These are phyloP conservation scores for Anolis sagrei DNA, from an alignment of 2,113 vertebrate species.

Conservation along the genomic window DNA sequence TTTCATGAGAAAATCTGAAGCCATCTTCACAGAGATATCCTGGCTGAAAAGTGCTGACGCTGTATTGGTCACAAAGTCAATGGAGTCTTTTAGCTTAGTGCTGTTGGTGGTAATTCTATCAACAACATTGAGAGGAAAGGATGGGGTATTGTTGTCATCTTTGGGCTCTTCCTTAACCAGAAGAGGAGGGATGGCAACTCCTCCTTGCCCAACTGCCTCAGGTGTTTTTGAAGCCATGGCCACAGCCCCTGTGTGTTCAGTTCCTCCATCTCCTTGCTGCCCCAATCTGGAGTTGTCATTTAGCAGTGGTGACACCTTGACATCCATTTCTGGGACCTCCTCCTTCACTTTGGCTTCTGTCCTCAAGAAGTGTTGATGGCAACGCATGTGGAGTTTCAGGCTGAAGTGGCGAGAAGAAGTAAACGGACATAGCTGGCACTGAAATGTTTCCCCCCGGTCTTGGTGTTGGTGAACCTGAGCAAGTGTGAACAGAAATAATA, in stretches of 20 bases:
- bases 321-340: slow-evolving; percentile 93
- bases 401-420: slow-evolving; percentile 99
- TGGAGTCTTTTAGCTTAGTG: slow-evolving; percentile 88
- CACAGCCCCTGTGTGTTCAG: slow-evolving; percentile 75
- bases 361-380: slow-evolving; percentile 98
- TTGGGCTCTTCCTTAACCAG: slow-evolving; percentile 95
- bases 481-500: slow-evolving; percentile 50
- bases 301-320: slow-evolving; percentile 84
- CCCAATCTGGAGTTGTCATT: slow-evolving; percentile 79
- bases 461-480: slow-evolving; percentile 98
- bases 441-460: slow-evolving; percentile 98
- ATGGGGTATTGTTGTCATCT: slow-evolving; percentile 86
- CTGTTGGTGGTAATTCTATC: slow-evolving; percentile 86
- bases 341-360: slow-evolving; percentile 97
- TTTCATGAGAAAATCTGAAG: slow-evolving; percentile 98
- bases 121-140: slow-evolving; percentile 85
- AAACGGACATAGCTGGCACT: slow-evolving; percentile 98
- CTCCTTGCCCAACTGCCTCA: slow-evolving; percentile 84
- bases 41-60: slow-evolving; percentile 93
- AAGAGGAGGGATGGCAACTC: slow-evolving; percentile 77
- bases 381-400: slow-evolving; percentile 99
- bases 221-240: slow-evolving; percentile 73
- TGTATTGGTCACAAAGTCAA: slow-evolving; percentile 82
- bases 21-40: slow-evolving; percentile 97
- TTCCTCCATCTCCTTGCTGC: slow-evolving; percentile 79